phyloP scores from a whole-genome alignment of 2,113 vertebrate genomes.

The Corapipo altera region DNA sequence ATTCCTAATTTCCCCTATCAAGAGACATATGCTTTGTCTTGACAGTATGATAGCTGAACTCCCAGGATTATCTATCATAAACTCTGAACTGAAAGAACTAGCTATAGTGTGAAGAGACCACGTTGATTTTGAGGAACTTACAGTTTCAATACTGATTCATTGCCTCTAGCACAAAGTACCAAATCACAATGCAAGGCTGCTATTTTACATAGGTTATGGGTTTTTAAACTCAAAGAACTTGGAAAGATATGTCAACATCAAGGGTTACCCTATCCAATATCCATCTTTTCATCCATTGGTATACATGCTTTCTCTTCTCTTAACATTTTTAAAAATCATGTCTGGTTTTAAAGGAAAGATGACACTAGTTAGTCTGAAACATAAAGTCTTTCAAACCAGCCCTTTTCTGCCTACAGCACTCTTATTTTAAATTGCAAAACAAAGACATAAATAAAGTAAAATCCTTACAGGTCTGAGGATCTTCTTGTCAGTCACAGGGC shows the following conservation, averaged over 20 bases:
- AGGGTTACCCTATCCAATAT: neutral
- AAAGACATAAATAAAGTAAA: neutral
- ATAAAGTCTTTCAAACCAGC: neutral
- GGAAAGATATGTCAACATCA: neutral
- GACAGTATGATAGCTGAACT: neutral
- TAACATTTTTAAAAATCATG: neutral
- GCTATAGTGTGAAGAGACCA: neutral
- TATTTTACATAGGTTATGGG: neutral
- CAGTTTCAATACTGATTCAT: neutral
- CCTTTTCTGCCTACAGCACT: neutral
- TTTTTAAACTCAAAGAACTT: neutral
- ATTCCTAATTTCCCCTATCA: neutral
- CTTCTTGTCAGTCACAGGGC: neutral
- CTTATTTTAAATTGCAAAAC: conserved; percentile 8
- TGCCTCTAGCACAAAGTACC: neutral
- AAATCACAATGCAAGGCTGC: neutral
- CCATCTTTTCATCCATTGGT: neutral
- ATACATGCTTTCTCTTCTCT: neutral
- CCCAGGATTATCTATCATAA: neutral
- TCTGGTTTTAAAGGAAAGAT: neutral
- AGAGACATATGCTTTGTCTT: neutral
- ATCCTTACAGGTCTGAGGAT: neutral
- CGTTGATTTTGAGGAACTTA: neutral
- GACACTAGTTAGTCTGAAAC: neutral
- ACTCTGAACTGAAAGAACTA: neutral